Percentiles rank a stretch among this genome's conserved stretches.
Conservation (phyloP, 2,888 invertebrate genomes). For the Eupithecia insigniata region DNA sequence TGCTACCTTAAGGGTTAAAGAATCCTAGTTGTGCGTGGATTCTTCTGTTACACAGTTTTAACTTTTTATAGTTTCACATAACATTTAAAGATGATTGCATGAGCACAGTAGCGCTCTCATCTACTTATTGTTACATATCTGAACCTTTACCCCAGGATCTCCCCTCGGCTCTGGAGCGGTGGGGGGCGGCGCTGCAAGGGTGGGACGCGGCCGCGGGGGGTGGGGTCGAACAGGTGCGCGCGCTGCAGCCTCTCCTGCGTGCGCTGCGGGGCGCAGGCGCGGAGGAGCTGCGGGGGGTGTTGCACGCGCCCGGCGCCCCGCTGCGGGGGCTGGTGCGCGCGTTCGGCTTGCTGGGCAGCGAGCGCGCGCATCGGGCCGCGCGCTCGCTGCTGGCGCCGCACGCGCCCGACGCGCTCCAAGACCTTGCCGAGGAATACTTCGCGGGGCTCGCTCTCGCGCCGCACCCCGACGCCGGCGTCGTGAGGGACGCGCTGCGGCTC, state of each 20-base stretch:
- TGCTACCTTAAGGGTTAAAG: too few species aligned
- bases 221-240: constrained; percentile 38
- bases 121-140: too few species aligned
- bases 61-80: too few species aligned
- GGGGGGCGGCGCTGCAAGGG: constrained; percentile 39
- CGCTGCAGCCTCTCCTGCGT: constrained; percentile 48
- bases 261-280: constrained; percentile 44
- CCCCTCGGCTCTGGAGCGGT: constrained; percentile 21
- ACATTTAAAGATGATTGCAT: too few species aligned
- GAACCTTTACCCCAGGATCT: not conserved
- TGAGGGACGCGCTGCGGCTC: constrained; percentile 50
- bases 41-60: too few species aligned
- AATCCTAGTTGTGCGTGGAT: too few species aligned
- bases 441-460: constrained; percentile 48
- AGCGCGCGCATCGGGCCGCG: constrained; percentile 54
- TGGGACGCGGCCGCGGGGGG: constrained; percentile 39
- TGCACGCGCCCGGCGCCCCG: constrained; percentile 39
- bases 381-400: constrained; percentile 55
- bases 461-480: constrained; percentile 49
- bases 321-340: constrained; percentile 49
- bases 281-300: constrained; percentile 33
- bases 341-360: constrained; percentile 59
- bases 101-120: too few species aligned
- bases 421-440: constrained; percentile 37
- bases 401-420: constrained; percentile 49